phyloP scores from a whole-genome alignment of 2,797 vertebrate genomes.

The Ctenopoma kingsleyae region DNA sequence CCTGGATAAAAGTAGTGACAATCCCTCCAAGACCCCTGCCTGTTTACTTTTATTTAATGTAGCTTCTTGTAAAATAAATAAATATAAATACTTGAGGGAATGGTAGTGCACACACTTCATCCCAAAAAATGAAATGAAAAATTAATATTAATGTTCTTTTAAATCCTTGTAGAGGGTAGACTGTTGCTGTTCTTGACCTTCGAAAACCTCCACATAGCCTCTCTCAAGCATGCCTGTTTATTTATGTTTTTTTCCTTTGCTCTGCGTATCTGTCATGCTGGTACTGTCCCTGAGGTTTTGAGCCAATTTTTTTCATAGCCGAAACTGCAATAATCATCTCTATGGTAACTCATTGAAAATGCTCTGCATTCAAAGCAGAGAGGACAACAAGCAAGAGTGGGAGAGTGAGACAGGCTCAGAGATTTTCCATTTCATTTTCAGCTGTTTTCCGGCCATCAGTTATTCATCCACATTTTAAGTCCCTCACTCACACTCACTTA shows the following conservation, averaged over 20 bases:
- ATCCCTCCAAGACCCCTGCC: slow-evolving; percentile 29
- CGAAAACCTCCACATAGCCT: slow-evolving; percentile 9
- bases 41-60: slow-evolving; percentile 36
- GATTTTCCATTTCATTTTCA: slow-evolving; percentile 68
- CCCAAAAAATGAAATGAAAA: slow-evolving; percentile 19
- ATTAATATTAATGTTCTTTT: slow-evolving; percentile 36
- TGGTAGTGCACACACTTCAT: slow-evolving; percentile 10
- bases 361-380: slow-evolving; percentile 60
- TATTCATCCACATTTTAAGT: slow-evolving; percentile 72
- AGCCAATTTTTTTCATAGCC: slow-evolving; percentile 67
- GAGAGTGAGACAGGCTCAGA: slow-evolving; percentile 20
- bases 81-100: slow-evolving; percentile 24
- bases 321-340: slow-evolving; percentile 72
- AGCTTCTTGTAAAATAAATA: slow-evolving; percentile 41
- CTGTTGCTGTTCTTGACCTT: slow-evolving; percentile 19
- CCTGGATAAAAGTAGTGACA: slow-evolving; percentile 47
- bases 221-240: slow-evolving; percentile 36
- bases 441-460: slow-evolving; percentile 67
- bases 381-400: slow-evolving; percentile 48
- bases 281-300: slow-evolving; percentile 64
- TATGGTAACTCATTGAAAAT: slow-evolving; percentile 68
- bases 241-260: slow-evolving; percentile 38
- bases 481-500: slow-evolving; percentile 66
- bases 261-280: slow-evolving; percentile 53
- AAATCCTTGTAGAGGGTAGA: slow-evolving; percentile 20